phyloP scores from a whole-genome alignment of 2,113 vertebrate species.

The Diadophis punctatus region DNA sequence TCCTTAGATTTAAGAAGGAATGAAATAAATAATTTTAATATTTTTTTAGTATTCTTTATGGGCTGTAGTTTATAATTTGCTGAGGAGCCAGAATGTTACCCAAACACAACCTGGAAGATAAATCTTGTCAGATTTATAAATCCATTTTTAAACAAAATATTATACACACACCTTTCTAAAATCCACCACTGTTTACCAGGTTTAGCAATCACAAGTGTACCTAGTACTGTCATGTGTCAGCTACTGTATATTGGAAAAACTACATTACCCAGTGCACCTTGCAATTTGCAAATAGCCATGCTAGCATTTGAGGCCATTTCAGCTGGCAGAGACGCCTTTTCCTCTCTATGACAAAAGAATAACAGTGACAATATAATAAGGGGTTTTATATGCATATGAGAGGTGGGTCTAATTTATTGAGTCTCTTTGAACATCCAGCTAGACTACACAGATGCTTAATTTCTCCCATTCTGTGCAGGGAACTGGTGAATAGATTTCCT shows the following conservation, averaged over 20 bases:
- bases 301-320: background rate
- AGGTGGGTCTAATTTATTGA: background rate
- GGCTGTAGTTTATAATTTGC: background rate
- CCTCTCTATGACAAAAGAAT: background rate
- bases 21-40: background rate
- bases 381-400: background rate
- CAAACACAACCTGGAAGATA: background rate
- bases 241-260: background rate
- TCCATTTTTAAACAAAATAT: background rate
- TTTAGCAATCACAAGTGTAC: background rate
- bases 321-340: background rate
- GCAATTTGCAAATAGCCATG: background rate
- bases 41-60: background rate
- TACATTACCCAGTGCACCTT: background rate
- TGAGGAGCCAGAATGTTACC: background rate
- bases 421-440: background rate
- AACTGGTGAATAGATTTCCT: background rate
- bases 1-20: rapidly evolving
- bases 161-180: background rate
- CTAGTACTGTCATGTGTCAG: background rate
- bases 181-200: background rate
- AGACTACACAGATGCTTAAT: background rate
- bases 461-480: background rate
- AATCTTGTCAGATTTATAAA: background rate
- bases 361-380: background rate